Evolutionary conservation across 2,797 vertebrate genomes (phyloP), one percentile per base, ranked within the genome.

Genomic region (Pelochelys cantorii): DNA sequence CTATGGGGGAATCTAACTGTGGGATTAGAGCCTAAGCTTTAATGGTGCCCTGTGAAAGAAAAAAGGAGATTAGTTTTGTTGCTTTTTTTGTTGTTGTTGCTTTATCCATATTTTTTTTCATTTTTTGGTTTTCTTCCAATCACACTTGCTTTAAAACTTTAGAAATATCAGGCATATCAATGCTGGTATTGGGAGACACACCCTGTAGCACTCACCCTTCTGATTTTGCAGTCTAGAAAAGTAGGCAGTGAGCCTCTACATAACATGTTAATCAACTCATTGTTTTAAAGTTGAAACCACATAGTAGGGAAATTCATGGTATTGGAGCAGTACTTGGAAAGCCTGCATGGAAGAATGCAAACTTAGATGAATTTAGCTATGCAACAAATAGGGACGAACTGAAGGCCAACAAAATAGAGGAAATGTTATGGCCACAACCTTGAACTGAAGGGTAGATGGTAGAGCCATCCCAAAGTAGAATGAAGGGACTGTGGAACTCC

Each of bases 391-490:
- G 92, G 34, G 14, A 23, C 56, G 59, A 14, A 4, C 1, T 34
- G 59, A 77, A 86, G 55, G 11, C 53, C 48, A 79, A 60, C 22
- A 34, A 13, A 89, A 56, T 52, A 89, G 53, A 91, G 37, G n/a
- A 23, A 5, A 84, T 82, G 20, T 42, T 75, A 29, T 92, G 86
- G 53, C 83, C 22, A 88, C 85, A 85, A 3, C 22, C 34, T 5
- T 60, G 52, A 37, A 65, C 60, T 62, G 60, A 62, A 31, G 60
- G 56, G 88, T 62, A 62, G 60, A 17, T 31, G 59, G 11, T 20
- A 95, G 91, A 93, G 2, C 10, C 42, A 92, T 93, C 79, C 62
- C 29, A 25, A 42, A 83, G 71, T 48, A 78, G 83, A 42, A 62
- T 17, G 22, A 55, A 13, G 52, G 48, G 92, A 5, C 22, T 25